Evolutionary conservation across 37 sponge, comb jelly and placozoan species (phyloP), one percentile per base, ranked within the genome.

Genomic region (Geodia barretti): DNA sequence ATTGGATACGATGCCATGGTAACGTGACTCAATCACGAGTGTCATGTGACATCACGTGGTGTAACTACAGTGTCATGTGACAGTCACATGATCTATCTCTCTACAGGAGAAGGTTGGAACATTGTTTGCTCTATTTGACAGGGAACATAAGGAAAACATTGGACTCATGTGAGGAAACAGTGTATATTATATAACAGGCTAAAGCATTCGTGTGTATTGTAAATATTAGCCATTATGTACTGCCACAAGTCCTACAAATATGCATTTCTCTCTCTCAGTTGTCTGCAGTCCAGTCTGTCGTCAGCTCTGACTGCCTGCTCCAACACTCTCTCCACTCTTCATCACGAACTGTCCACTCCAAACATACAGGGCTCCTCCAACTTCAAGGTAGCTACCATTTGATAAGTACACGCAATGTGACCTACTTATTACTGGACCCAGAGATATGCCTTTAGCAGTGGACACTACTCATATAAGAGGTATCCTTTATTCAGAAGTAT

Each of bases 81-180:
- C 41, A 24, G n/a, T n/a, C n/a, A n/a, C n/a, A n/a, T n/a, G n/a
- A n/a, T n/a, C n/a, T n/a, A n/a, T n/a, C n/a, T n/a, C n/a, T n/a
- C 33, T n/a, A 24, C 72, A 95, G 88, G 93, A 87, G 38, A 89
- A 83, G 38, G 66, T 59, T 29, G 98, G 98, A 4, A 81, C 88
- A 39, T 24, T 98, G 40, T 98, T 98, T 64, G 81, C 88, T 58
- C 85, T 98, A 42, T 79, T 89, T 17, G 96, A 91, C 54, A 72
- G 80, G 26, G 41, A 66, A 41, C 82, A 81, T 70, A 84, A 90
- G 70, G 84, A 90, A 24, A 71, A 80, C 70, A 58, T 98, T 38
- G 92, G 96, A 38, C 95, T 98, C 96, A 85, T 96, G 86, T 90
- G 33, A 79, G 92, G 67, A n/a, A n/a, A n/a, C n/a, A n/a, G n/a